phyloP scores from a whole-genome alignment of 1,140 invertebrate species.

The Propsilocerus akamusi region DNA sequence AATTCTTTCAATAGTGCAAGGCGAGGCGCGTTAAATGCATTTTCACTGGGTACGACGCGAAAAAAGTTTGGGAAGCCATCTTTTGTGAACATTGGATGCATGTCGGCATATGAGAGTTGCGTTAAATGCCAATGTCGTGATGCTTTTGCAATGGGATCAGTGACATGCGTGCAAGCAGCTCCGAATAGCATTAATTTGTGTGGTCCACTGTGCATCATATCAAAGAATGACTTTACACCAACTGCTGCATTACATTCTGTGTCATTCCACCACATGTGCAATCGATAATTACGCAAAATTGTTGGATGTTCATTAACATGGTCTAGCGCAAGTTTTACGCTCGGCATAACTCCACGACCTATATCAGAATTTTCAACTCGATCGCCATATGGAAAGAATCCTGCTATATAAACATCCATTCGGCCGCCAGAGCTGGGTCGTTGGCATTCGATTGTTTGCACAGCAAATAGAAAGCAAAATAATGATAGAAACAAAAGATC shows the following conservation, averaged over 20 bases:
- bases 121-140: constrained; percentile 92
- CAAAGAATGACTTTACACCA: constrained; percentile 95
- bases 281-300: constrained; percentile 65
- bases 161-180: constrained; percentile 89
- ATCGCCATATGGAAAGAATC: constrained; percentile 73
- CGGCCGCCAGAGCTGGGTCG: constrained; percentile 11
- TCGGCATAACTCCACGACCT: constrained; percentile 82
- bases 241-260: constrained; percentile 95
- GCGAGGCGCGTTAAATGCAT: constrained; percentile 86
- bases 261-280: constrained; percentile 90
- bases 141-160: constrained; percentile 93
- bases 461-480: too few species aligned
- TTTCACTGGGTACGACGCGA: constrained; percentile 86
- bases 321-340: constrained; percentile 75
- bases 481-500: too few species aligned
- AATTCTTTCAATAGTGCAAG: constrained; percentile 73
- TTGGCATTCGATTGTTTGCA: background rate
- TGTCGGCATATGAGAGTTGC: constrained; percentile 95
- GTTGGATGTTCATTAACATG: constrained; percentile 80
- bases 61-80: constrained; percentile 92
- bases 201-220: constrained; percentile 88
- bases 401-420: constrained; percentile 70
- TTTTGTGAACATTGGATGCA: constrained; percentile 93
- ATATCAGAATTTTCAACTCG: constrained; percentile 53
- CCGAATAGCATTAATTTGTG: constrained; percentile 91